Evolutionary conservation across 2,797 vertebrate species (phyloP), one percentile per base, ranked within the genome.

Genomic region (Scleropages formosus): DNA sequence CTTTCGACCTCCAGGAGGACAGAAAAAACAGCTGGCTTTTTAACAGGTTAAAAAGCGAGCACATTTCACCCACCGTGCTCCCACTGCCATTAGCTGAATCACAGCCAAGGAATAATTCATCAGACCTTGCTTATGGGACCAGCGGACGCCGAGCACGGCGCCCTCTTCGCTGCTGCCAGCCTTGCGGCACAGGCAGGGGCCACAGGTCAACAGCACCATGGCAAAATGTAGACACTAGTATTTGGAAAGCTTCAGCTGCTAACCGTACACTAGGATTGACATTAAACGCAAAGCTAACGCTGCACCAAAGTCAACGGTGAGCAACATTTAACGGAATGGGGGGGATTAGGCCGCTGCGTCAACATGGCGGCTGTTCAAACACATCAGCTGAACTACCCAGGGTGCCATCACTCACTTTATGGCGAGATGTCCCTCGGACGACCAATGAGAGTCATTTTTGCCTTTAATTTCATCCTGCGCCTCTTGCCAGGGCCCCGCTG

Each of bases 1-100:
- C 76, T 71, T 44, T 11, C 39, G 8, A 68, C 53, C 75, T 68
- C 74, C 61, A 20, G 62, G 63, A 63, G 56, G 8, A 78, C 31
- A 24, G 58, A 67, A 46, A 53, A 46, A 82, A 80, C 74, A 80
- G 78, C 78, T 78, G 79, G 78, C 60, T 76, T 39, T 72, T 10
- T 76, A 80, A 79, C 64, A 64, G 71, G 75, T 47, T 77, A 67
- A 61, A 75, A 69, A 74, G 77, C 63, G 44, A 75, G 68, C 16
- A 65, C 62, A 59, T 59, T 59, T 12, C 39, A 71, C 76, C 74
- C 39, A 49, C 3, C 53, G 12, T 22, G 51, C 67, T 75, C 76
- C 62, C 71, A n/a, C 26, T 24, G 4, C 31, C 39, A 47, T 51
- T 59, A 60, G 51, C 46, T 22, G 3, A 53, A 24, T 22, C 62